Percentiles rank a stretch among this genome's conserved stretches.
phyloP scores from a whole-genome alignment of 2,797 vertebrate genomes.

The Crocodylus rhombifer region DNA sequence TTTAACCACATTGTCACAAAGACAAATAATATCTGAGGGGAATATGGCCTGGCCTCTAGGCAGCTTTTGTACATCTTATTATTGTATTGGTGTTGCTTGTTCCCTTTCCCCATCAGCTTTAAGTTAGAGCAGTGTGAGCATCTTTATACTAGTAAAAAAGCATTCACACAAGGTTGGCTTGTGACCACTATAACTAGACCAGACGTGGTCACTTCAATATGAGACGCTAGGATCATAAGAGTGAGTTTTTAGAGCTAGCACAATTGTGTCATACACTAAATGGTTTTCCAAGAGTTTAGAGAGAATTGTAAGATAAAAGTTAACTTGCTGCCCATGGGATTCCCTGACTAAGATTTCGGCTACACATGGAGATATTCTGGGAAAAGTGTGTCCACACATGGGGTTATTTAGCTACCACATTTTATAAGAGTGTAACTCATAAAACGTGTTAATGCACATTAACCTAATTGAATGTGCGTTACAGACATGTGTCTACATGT shows the following conservation, averaged over 20 bases:
- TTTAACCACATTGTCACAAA: constrained; percentile 33
- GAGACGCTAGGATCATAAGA: neutral
- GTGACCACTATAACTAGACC: neutral
- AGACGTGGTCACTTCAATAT: neutral
- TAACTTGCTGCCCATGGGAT: neutral
- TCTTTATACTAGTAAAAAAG: neutral
- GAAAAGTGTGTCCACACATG: neutral
- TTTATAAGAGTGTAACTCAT: neutral
- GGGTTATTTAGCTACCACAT: neutral
- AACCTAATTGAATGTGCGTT: no score
- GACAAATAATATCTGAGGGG: constrained; percentile 3
- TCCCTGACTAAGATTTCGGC: neutral
- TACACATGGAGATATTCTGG: neutral
- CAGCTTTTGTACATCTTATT: no score
- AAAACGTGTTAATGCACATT: no score
- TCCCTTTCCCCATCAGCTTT: constrained; percentile 12
- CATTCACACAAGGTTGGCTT: neutral
- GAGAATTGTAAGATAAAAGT: neutral
- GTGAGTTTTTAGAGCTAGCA: neutral
- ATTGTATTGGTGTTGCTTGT: neutral
- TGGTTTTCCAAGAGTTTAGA: neutral
- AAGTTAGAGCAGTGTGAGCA: neutral
- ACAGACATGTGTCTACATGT: no score
- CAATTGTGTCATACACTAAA: neutral
- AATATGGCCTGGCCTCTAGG: neutral